Evolutionary conservation across 2,113 vertebrate genomes (phyloP).

Genomic region (Marmota flaviventris): DNA sequence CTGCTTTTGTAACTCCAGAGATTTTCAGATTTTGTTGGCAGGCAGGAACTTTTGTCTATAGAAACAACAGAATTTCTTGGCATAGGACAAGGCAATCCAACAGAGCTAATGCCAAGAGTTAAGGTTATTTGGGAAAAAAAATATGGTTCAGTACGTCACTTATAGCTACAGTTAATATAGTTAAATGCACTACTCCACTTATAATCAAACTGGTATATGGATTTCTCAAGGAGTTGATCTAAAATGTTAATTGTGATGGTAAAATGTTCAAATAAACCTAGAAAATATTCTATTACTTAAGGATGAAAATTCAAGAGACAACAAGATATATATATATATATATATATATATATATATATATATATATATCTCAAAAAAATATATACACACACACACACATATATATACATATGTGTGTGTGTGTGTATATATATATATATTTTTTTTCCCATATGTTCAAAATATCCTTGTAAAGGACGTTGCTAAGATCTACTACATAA

Average conservation of each 20-base stretch:
- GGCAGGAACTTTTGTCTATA: not conserved
- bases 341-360: no score
- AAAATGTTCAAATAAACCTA: constrained; percentile 40
- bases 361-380: no score
- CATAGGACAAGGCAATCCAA: not conserved
- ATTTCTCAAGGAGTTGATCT: not conserved
- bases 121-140: constrained; percentile 29
- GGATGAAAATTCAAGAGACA: not conserved
- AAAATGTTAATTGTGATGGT: not conserved
- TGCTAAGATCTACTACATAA: not conserved
- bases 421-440: no score
- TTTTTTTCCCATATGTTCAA: not conserved
- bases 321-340: not conserved
- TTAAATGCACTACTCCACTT: not conserved
- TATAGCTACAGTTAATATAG: not conserved
- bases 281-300: constrained; percentile 21
- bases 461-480: not conserved
- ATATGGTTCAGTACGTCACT: not conserved
- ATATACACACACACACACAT: no score
- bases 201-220: not conserved
- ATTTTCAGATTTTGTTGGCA: constrained; percentile 46
- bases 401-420: no score
- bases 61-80: constrained; percentile 38
- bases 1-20: constrained; percentile 43
- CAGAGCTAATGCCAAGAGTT: not conserved